phyloP scores from a whole-genome alignment of 2,113 vertebrate genomes.

The Guaruba guarouba region DNA sequence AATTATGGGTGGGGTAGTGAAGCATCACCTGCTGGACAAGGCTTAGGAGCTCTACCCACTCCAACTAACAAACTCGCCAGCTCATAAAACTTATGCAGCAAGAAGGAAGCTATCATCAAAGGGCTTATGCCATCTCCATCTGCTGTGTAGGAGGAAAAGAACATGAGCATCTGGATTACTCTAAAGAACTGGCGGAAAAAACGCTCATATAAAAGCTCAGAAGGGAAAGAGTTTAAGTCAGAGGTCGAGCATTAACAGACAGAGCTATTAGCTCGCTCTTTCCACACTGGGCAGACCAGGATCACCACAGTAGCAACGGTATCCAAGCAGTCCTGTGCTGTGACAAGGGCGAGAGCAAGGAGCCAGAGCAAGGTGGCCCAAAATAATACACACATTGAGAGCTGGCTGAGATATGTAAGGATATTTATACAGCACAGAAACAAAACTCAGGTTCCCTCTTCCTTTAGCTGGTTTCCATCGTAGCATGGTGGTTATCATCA shows the following conservation, averaged over 20 bases:
- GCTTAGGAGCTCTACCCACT: background rate
- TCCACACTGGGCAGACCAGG: background rate
- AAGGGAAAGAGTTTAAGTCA: slow-evolving; percentile 28
- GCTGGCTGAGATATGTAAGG: background rate
- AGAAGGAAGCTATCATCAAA: slow-evolving; percentile 41
- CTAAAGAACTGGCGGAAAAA: slow-evolving; percentile 34
- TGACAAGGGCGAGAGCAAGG: background rate
- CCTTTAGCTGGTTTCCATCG: background rate
- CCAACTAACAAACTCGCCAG: background rate
- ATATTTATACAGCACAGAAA: background rate
- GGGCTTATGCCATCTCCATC: slow-evolving; percentile 54
- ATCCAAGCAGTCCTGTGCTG: background rate
- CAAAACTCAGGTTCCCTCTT: background rate
- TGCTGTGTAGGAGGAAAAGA: slow-evolving; percentile 58
- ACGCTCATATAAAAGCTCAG: background rate
- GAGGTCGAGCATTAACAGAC: slow-evolving; percentile 4
- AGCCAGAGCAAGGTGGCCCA: background rate
- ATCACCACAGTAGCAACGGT: background rate
- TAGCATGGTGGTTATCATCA: background rate
- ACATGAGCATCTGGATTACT: slow-evolving; percentile 54
- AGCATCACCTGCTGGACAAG: slow-evolving; percentile 40
- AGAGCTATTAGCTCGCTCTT: background rate
- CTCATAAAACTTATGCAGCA: slow-evolving; percentile 28
- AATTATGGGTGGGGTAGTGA: background rate
- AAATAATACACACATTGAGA: background rate